phyloP scores from a whole-genome alignment of 2,797 vertebrate genomes.

The Petrocephalus schoutedeni region DNA sequence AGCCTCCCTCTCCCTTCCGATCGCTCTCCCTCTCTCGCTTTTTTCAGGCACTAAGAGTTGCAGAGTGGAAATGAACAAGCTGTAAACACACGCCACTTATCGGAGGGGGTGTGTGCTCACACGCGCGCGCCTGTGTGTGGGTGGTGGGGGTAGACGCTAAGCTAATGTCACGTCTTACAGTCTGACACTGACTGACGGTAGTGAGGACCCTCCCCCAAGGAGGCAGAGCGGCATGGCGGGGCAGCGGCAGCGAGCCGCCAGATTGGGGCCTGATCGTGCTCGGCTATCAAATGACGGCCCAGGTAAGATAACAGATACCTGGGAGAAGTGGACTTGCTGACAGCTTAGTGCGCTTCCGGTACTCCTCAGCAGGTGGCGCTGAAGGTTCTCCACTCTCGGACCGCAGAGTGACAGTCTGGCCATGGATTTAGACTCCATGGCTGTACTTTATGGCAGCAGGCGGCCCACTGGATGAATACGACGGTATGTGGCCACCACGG shows the following conservation, averaged over 20 bases:
- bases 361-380: not conserved
- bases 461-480: not conserved
- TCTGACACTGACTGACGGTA: conserved; percentile 24
- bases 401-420: not conserved
- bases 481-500: not conserved
- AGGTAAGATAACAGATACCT: conserved; percentile 36
- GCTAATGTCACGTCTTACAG: conserved; percentile 30
- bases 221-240: not conserved
- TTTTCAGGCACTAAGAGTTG: conserved; percentile 68
- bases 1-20: conserved; percentile 68
- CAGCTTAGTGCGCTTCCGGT: conserved; percentile 25
- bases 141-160: conserved; percentile 37
- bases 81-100: conserved; percentile 80
- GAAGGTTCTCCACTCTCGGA: not conserved
- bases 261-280: not conserved
- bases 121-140: conserved; percentile 23
- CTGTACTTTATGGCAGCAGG: not conserved
- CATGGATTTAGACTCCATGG: not conserved
- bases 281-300: conserved; percentile 23
- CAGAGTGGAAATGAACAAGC: conserved; percentile 81
- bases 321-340: conserved; percentile 33
- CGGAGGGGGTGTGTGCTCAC: conserved; percentile 46
- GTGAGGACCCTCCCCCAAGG: not conserved
- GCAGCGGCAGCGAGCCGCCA: not conserved
- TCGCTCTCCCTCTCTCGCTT: conserved; percentile 53